A percentile compares a stretch with the other conserved stretches of the same genome.
Evolutionary conservation across 2,888 invertebrate genomes (phyloP).

Genomic region (Drosophila tanythrix): DNA sequence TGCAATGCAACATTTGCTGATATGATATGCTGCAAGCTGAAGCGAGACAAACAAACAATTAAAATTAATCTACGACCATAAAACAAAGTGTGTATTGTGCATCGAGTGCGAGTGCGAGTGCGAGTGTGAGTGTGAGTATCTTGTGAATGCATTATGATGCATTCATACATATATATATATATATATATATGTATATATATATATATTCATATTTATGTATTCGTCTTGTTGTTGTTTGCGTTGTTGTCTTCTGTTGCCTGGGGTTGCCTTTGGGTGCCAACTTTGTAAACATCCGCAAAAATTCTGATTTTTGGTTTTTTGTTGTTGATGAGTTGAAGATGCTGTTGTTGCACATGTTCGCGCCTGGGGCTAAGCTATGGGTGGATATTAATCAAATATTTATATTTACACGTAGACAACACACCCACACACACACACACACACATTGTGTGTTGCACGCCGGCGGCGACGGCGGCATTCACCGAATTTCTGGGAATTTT

Average conservation of each 20-base stretch:
- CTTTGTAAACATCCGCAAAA: slow-evolving; percentile 77
- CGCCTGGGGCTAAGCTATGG: slow-evolving; percentile 51
- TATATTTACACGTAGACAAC: slow-evolving; percentile 74
- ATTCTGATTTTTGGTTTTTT: slow-evolving; percentile 42
- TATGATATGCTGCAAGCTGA: slow-evolving; percentile 56
- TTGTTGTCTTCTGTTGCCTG: slow-evolving; percentile 54
- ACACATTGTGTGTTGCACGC: slow-evolving; percentile 22
- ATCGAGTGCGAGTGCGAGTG: not conserved
- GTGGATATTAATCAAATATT: slow-evolving; percentile 79
- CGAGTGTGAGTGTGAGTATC: slow-evolving; percentile 11
- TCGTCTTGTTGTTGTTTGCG: slow-evolving; percentile 53
- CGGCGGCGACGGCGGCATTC: slow-evolving; percentile 46
- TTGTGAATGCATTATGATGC: slow-evolving; percentile 61
- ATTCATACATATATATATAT: slow-evolving; percentile 20
- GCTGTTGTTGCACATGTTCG: slow-evolving; percentile 55
- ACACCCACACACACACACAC: slow-evolving; percentile 31
- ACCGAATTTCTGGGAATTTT: slow-evolving; percentile 66
- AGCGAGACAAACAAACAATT: slow-evolving; percentile 73
- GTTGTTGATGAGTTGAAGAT: slow-evolving; percentile 22
- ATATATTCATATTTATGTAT: slow-evolving; percentile 9
- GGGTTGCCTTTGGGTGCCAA: slow-evolving; percentile 63
- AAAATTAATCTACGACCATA: slow-evolving; percentile 78
- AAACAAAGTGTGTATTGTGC: slow-evolving; percentile 73
- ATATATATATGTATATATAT: slow-evolving; percentile 6
- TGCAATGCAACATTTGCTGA: slow-evolving; percentile 66